Base-by-base conservation (phyloP, 1,140 invertebrate species). In the Drosophila athabasca region DNA sequence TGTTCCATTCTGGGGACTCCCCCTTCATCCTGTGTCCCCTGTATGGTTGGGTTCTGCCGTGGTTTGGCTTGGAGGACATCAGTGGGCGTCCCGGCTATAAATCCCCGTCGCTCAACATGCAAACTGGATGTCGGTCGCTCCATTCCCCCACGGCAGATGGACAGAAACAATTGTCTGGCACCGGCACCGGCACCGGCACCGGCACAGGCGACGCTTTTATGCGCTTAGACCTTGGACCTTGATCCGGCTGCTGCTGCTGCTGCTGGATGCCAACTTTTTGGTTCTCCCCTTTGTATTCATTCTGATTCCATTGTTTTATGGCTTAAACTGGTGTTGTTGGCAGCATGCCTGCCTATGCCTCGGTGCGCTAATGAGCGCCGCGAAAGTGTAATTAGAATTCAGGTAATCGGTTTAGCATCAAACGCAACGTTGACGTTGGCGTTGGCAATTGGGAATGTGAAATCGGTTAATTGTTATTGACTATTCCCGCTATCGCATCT, bases 101-200 rank as follows among this genome's bases (percentile, higher is more conserved):
- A 91, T 91, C 89, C 87, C 79, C 70, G 71, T 80, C 74, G 72
- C 58, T 71, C 58, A 69, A 72, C 76, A 84, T 83, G 79, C 80
- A 83, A 83, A 83, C 35, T 39, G 35, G 29, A 15, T 26, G 24
- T 5, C 24, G 35, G 1, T n/a, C 3, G 3, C 35, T 0, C 11
- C 35, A 15, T 1, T 29, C 19, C 6, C 59, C 35, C 35, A 39
- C 19, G 45, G 39, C 19, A 24, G 41, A 26, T 24, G 45, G 41
- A 49, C 13, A 19, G 41, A 62, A 35, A 41, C 39, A 39, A 49
- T 45, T 41, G 68, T 35, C 57, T 66, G 17, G 17, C 17, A 19
- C 17, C 17, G 17, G 17, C 17, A 19, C 17, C 17, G 17, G 17
- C 17, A 19, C 17, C 17, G n/a, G n/a, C n/a, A n/a, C n/a, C n/a